These are phyloP conservation scores for Mya arenaria DNA, from an alignment of 1,140 invertebrate genomes.

Conservation along the genomic window DNA sequence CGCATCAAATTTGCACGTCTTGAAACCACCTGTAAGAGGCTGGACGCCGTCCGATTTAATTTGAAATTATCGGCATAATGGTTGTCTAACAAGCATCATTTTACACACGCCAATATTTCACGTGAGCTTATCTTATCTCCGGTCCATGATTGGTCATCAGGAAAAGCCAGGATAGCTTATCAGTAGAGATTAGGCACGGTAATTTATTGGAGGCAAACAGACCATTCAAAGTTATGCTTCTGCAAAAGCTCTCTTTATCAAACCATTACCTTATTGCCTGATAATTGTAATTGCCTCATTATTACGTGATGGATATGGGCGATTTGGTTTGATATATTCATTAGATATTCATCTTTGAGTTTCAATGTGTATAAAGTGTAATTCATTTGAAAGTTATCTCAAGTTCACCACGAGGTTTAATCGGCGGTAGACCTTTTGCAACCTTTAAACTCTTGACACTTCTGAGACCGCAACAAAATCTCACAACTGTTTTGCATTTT, in stretches of 20 bases:
- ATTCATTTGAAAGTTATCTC: no score
- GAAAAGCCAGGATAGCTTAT: background rate
- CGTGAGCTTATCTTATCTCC: background rate
- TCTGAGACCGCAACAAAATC: background rate
- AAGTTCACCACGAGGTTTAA: no score
- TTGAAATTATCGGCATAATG: background rate
- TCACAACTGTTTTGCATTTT: background rate
- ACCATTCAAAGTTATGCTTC: no score
- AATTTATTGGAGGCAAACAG: background rate
- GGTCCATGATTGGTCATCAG: background rate
- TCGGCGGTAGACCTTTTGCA: background rate
- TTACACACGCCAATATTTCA: background rate
- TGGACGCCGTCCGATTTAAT: background rate
- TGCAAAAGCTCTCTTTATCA: no score
- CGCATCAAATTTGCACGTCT: no score
- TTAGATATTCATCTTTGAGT: no score
- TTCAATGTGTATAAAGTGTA: no score
- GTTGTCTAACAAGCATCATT: background rate
- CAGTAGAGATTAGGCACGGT: background rate
- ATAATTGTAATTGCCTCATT: background rate
- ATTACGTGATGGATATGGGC: no score
- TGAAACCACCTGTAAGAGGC: no score
- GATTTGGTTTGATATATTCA: no score
- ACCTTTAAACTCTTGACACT: constrained; percentile 2
- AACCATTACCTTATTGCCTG: no score